Conservation (phyloP, 2,113 vertebrate species). For the Tichodroma muraria region DNA sequence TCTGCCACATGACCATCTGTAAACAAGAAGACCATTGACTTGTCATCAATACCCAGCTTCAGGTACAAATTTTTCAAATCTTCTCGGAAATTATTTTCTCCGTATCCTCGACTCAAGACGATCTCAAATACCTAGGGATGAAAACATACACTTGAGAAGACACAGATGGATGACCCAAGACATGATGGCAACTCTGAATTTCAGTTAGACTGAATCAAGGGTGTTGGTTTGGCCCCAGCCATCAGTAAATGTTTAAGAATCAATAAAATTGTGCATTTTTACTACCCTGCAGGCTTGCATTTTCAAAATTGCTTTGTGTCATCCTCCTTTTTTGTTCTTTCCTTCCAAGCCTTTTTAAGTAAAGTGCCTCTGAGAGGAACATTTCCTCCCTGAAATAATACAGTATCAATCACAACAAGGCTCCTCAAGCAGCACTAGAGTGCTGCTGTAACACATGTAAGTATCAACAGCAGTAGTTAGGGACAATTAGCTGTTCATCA, state of each 20-base stretch:
- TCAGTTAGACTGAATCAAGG: not conserved
- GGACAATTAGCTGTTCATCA: not conserved
- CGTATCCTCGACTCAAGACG: constrained; percentile 84
- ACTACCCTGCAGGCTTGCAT: not conserved
- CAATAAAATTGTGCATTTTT: not conserved
- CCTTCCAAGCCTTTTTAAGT: not conserved
- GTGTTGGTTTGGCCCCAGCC: not conserved
- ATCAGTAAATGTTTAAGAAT: not conserved
- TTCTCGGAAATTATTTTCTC: constrained; percentile 83
- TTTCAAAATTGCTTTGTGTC: not conserved
- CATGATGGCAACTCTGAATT: not conserved
- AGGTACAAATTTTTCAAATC: constrained; percentile 88
- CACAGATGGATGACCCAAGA: not conserved
- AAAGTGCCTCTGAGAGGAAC: not conserved
- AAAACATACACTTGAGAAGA: not conserved
- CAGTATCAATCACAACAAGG: not conserved
- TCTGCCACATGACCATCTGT: constrained; percentile 89
- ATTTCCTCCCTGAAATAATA: not conserved
- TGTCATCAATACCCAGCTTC: constrained; percentile 88
- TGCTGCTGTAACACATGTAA: not conserved
- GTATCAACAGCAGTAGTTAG: not conserved
- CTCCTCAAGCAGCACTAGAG: not conserved
- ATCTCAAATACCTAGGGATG: constrained; percentile 88
- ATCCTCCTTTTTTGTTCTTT: not conserved
- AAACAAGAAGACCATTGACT: constrained; percentile 85